These are phyloP conservation scores for Pelodytes ibericus DNA, from an alignment of 2,797 vertebrate species.

Conservation along the genomic window DNA sequence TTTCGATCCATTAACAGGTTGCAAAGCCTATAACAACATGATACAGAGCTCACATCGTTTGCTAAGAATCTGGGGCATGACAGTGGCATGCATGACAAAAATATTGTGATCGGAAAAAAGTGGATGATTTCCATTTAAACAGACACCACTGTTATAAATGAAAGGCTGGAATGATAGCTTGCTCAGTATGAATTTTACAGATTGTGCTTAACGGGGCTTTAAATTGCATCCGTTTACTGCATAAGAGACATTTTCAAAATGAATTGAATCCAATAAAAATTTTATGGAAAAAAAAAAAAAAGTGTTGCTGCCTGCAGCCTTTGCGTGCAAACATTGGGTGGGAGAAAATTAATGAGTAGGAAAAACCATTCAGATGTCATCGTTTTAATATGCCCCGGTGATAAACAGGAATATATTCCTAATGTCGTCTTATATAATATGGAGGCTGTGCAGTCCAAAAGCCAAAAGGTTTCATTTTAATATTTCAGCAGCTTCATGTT, in stretches of 20 bases:
- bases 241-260: constrained; percentile 64
- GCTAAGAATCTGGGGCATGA: constrained; percentile 30
- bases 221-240: constrained; percentile 72
- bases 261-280: constrained; percentile 67
- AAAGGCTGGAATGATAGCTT: constrained; percentile 58
- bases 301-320: constrained; percentile 55
- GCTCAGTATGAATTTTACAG: constrained; percentile 61
- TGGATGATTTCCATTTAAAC: constrained; percentile 54
- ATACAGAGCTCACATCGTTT: constrained; percentile 35
- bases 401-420: constrained; percentile 54
- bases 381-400: constrained; percentile 52
- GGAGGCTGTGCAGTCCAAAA: constrained; percentile 13
- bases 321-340: constrained; percentile 58
- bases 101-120: constrained; percentile 40
- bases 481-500: constrained; percentile 31
- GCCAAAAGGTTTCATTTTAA: constrained; percentile 20
- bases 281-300: constrained; percentile 62
- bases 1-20: constrained; percentile 33
- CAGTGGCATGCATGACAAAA: constrained; percentile 34
- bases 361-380: constrained; percentile 60
- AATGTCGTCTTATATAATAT: constrained; percentile 10
- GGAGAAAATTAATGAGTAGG: constrained; percentile 61
- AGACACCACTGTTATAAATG: constrained; percentile 58
- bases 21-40: constrained; percentile 14
- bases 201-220: constrained; percentile 72